Evolutionary conservation across 2,888 invertebrate genomes (phyloP), one percentile per base, ranked within the genome.

Genomic region (Agrilus cyanescens): DNA sequence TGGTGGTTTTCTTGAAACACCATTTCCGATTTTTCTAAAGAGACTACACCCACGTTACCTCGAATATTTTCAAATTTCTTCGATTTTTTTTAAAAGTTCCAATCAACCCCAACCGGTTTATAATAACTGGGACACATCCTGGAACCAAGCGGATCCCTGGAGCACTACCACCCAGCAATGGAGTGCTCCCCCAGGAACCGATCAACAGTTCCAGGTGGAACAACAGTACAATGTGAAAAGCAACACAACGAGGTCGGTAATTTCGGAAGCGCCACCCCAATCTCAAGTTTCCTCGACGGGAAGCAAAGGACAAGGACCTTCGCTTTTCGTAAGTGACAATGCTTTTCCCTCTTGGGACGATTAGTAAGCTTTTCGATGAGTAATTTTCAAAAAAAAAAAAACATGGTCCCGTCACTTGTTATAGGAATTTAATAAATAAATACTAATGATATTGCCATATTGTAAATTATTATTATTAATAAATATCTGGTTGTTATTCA

Each of bases 271-370:
- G 25, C 42, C 49, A 34, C 40, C 50, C 38, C 35, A 49, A 46
- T 54, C 40, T 39, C 53, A 25, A 50, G 32, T 47, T 47, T 45
- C 54, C 49, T 51, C 49, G 43, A 39, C 51, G 44, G 43, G 52
- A 33, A 37, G 46, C 41, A 30, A 46, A 48, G 35, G 40, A 45
- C 38, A 45, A 44, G 45, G 49, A 34, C 50, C 54, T 38, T 63
- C 64, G 49, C 67, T 78, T 50, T 79, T 79, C 57, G 67, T 78
- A 43, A 68, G 70, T 44, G 74, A 76, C 57, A 69, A 73, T 38
- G 71, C 69, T 55, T 79, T 79, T 59, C 80, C 80, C 15, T 63
- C 71, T 50, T 80, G 80, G 80, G 80, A 80, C 53, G 80, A 80
- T 64, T 80, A 72, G 73, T 53, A 49, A 48, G 47, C 44, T 46